A percentile compares a stretch with the other conserved stretches of the same genome.
Evolutionary conservation across 1,140 invertebrate genomes (phyloP).

Genomic region (Drosophila leontia): DNA sequence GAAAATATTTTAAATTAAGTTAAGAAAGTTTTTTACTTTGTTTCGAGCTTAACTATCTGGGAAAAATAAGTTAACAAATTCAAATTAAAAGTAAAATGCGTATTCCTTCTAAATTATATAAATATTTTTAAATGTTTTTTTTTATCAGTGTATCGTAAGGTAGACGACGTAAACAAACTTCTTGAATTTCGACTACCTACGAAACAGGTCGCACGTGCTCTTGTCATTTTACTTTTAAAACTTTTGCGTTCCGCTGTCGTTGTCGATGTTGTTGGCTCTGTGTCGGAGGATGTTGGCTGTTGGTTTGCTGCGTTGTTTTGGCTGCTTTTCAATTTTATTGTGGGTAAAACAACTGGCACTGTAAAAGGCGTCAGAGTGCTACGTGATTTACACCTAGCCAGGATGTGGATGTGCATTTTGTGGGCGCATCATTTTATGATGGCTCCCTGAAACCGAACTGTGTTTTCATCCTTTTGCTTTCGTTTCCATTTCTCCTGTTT

Average conservation of each 20-base stretch:
- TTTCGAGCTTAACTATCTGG: no score
- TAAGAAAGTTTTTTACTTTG: no score
- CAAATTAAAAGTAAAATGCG: neutral
- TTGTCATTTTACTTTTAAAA: constrained; percentile 82
- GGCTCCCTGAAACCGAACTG: constrained; percentile 51
- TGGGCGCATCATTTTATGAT: constrained; percentile 76
- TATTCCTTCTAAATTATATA: neutral
- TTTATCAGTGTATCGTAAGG: constrained; percentile 12
- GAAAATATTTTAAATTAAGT: neutral
- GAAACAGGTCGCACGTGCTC: constrained; percentile 72
- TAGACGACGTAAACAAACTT: constrained; percentile 60
- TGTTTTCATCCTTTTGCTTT: constrained; percentile 32
- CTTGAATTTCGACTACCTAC: constrained; percentile 49
- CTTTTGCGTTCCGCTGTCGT: constrained; percentile 74
- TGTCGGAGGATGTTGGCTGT: constrained; percentile 14
- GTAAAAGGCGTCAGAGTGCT: constrained; percentile 78
- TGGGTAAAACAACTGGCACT: constrained; percentile 74
- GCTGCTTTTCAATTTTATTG: constrained; percentile 82
- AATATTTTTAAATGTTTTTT: no score
- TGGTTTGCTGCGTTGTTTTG: constrained; percentile 54
- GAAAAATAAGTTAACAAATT: no score
- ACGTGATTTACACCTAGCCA: constrained; percentile 79
- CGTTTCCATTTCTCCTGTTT: constrained; percentile 19
- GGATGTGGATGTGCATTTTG: constrained; percentile 69
- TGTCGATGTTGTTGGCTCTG: constrained; percentile 45